Evolutionary conservation across 2,888 invertebrate genomes (phyloP), one percentile per base, ranked within the genome.

Genomic region (Chironomus riparius): DNA sequence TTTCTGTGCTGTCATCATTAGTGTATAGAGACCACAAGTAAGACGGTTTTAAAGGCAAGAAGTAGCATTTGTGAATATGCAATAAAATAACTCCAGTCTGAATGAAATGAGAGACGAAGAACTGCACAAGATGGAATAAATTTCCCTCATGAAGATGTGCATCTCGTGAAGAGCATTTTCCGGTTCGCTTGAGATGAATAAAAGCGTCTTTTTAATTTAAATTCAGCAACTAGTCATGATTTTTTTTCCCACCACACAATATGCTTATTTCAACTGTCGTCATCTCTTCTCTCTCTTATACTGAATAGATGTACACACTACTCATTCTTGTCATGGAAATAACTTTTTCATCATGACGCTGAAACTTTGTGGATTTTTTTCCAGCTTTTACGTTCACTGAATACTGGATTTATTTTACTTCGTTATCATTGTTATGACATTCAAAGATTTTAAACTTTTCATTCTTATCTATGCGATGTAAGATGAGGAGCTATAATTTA

Each of bases 91-190:
- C 38, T 7, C 38, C 38, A 7, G 38, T 38, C 38, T 56, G 56
- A n/a, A 56, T 56, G 56, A 18, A 56, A 56, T 7, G n/a, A 56
- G 15, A 56, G 56, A 56, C 7, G 15, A 56, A 15, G 15, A 56
- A 50, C 38, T 38, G 38, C 38, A 38, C 38, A 50, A 68, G 68
- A 22, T 10, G 24, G 4, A 68, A n/a, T 13, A 68, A 10, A n/a
- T 15, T 47, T 65, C 15, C 68, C 15, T 68, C 68, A 38, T 65
- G 4, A 47, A 70, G 21, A 70, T 70, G 70, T 70, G 70, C 70
- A 70, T 70, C 48, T 70, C 12, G 24, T 47, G 70, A 70, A 70
- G 48, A 70, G 48, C 70, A 70, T 70, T 70, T 70, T 70, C 70
- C 70, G 48, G 47, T 21, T 70, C 48, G 70, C 48, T 70, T 47